phyloP scores from a whole-genome alignment of 1,140 invertebrate species.

The Pogonomyrmex californicus region DNA sequence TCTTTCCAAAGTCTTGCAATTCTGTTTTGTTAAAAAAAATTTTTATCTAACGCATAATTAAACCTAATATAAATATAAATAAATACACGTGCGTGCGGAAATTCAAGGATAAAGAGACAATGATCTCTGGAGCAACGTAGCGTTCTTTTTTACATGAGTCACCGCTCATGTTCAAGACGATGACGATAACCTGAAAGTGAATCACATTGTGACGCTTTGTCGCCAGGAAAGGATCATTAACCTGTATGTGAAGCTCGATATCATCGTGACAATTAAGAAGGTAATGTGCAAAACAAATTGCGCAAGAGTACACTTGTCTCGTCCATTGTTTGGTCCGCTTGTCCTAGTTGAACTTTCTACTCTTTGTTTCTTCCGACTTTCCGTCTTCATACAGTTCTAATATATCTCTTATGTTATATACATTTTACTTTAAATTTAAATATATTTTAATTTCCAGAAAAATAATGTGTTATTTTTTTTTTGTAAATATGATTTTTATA shows the following conservation, averaged over 20 bases:
- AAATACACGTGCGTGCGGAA: background rate
- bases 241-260: background rate
- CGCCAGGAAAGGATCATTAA: conserved; percentile 27
- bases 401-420: background rate
- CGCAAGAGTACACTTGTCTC: background rate
- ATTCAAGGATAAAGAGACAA: background rate
- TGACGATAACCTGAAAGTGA: background rate
- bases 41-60: background rate
- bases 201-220: background rate
- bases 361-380: background rate
- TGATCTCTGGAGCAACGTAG: background rate
- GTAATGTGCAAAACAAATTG: background rate
- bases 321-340: background rate
- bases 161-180: background rate
- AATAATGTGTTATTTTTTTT: background rate
- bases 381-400: background rate
- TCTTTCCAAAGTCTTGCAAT: background rate
- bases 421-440: background rate
- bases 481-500: background rate
- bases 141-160: background rate
- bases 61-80: background rate
- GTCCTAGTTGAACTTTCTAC: background rate
- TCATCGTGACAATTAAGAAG: conserved; percentile 35
- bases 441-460: background rate
- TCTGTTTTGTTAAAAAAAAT: background rate